Evolutionary conservation across 2,888 invertebrate species (phyloP), one percentile per base, ranked within the genome.

Genomic region (Oligia latruncula): DNA sequence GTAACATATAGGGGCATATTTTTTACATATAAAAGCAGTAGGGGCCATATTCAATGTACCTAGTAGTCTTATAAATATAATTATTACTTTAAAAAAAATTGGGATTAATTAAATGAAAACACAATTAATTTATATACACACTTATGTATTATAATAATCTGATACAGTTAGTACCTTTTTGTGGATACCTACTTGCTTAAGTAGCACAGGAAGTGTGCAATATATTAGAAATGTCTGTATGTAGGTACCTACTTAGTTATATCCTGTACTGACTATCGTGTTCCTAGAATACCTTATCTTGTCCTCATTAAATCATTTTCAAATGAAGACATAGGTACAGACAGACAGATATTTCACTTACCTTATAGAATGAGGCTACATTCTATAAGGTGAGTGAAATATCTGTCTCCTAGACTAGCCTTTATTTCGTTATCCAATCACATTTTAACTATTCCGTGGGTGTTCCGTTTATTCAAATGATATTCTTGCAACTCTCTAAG

Each of bases 381-480:
- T 29, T 29, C 29, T 29, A 29, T 29, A 29, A 29, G 29, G 29
- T 29, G 29, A 29, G 29, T 29, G 29, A 29, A 29, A 29, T 29
- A 29, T 29, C 29, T 29, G 29, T 73, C 74, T 80, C 74, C 46
- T 35, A 46, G 65, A 52, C 81, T 52, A 68, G 76, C 66, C 71
- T 87, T 77, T 85, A 85, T 77, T 85, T 85, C 64, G 64, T 70
- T 64, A 78, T 68, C 78, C 82, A 82, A 80, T 77, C 77, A 76
- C 86, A 76, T 82, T 85, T 77, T 83, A 79, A 85, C 76, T 79
- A 89, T 88, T 86, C 84, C 71, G 84, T 86, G 74, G 81, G 88
- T 83, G 88, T 85, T 64, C 79, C 73, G 78, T 71, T 81, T 89
- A 88, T 89, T 88, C 81, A 89, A 88, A 89, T 89, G 49, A 80